Percentiles rank a stretch among this genome's conserved stretches.
These are phyloP conservation scores for Trichonephila inaurata DNA, from an alignment of 1,140 invertebrate species.

Conservation along the genomic window DNA sequence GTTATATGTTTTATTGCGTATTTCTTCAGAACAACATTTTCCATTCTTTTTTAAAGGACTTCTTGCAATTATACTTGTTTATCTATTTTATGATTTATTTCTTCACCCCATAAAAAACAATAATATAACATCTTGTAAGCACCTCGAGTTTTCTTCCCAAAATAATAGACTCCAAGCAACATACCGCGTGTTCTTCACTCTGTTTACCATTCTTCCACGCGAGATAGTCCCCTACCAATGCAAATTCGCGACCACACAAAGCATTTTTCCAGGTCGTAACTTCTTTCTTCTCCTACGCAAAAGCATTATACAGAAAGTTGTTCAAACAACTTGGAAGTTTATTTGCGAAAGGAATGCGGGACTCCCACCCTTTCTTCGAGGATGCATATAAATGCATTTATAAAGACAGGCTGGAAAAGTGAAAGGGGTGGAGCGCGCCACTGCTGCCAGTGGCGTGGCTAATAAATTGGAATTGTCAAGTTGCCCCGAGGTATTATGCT, in stretches of 20 bases:
- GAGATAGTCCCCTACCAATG: not conserved
- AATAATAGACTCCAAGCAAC: too few species aligned
- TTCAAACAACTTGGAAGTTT: not conserved
- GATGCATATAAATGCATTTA: conserved; percentile 11
- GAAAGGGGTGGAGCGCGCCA: not conserved
- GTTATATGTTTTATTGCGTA: too few species aligned
- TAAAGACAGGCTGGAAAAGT: not conserved
- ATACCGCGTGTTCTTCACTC: not conserved
- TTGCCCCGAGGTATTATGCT: not conserved
- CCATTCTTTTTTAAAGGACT: too few species aligned
- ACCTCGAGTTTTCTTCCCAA: too few species aligned
- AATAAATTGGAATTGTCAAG: conserved; percentile 42
- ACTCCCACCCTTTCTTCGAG: not conserved
- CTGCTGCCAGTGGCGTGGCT: not conserved
- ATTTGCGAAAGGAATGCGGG: not conserved
- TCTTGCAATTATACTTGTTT: too few species aligned
- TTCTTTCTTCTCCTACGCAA: not conserved
- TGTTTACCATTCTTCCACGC: not conserved
- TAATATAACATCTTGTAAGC: too few species aligned
- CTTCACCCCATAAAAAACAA: too few species aligned
- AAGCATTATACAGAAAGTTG: conserved; percentile 24
- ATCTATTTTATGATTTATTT: too few species aligned
- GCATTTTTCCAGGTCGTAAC: conserved; percentile 15
- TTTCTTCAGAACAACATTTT: too few species aligned
- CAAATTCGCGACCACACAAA: not conserved